Evolutionary conservation across 2,113 vertebrate genomes (phyloP), one percentile per base, ranked within the genome.

Genomic region (Ptilonorhynchus violaceus): DNA sequence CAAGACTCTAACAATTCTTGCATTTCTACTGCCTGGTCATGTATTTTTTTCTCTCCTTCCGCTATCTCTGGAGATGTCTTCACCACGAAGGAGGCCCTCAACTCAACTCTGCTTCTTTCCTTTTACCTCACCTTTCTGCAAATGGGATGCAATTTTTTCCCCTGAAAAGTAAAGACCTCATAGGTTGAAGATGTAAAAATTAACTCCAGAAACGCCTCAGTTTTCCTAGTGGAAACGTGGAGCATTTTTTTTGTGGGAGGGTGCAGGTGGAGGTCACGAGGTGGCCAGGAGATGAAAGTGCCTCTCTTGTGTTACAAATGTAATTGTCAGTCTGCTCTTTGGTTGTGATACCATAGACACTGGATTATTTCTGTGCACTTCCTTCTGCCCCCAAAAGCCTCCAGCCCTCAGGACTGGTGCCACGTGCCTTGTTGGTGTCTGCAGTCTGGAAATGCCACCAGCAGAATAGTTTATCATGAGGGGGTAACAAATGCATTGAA

Each of bases 331-430:
- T 44, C 50, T 66, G 46, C 46, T 83, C 41, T 64, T 64, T 4
- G 6, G 4, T 9, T 66, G 23, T 3, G 19, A 1, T 41, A 47
- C n/a, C 2, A 1, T 23, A 28, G 76, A 41, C 15, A 25, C 37
- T 21, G 12, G 19, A 20, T 62, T 62, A 37, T 37, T 58, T 62
- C 3, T 13, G 37, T 46, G 56, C 25, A 10, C 2, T 50, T 52
- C 15, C 6, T 81, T 62, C 30, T 74, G 50, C 21, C 18, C 3
- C 20, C 1, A 4, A 63, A 33, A 27, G 42, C 52, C 39, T 85
- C 39, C 70, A 79, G 44, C 66, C 35, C 39, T 79, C 24, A 5
- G 67, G 25, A 33, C 0, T 39, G 23, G 23, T 60, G 27, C 50
- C 41, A 25, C 0, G 2, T 47, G 52, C 60, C 41, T 46, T 56